phyloP scores from a whole-genome alignment of 2,888 invertebrate species.

The Sepioteuthis lessoniana region DNA sequence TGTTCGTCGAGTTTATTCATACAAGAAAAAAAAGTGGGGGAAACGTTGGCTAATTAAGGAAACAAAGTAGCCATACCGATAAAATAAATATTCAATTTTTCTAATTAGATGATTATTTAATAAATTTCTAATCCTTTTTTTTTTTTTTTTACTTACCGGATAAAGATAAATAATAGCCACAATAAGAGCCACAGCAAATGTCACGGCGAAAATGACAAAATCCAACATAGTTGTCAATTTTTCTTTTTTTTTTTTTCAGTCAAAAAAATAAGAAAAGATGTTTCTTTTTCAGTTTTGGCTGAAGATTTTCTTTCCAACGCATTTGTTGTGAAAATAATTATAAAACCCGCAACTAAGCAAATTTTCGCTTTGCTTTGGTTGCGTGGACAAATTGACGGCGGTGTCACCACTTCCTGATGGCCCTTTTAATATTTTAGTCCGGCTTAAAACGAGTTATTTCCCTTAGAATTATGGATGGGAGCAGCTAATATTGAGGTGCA shows the following conservation, averaged over 20 bases:
- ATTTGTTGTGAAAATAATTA: neutral
- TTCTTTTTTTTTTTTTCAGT: neutral
- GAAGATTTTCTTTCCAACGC: neutral
- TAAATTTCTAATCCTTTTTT: too few relatives aligned
- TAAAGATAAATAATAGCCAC: constrained; percentile 67
- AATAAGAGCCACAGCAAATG: constrained; percentile 64
- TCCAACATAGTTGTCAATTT: constrained; percentile 61
- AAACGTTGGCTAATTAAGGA: too few relatives aligned
- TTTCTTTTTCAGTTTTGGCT: neutral
- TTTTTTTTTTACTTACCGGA: constrained; percentile 61
- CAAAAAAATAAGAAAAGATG: neutral
- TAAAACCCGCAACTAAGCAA: neutral
- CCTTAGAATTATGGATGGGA: neutral
- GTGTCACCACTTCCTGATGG: neutral
- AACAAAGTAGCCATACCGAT: too few relatives aligned
- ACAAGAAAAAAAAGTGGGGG: too few relatives aligned
- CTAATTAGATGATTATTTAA: too few relatives aligned
- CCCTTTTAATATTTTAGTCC: neutral
- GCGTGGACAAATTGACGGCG: neutral
- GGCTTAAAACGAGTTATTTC: neutral
- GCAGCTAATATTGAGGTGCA: neutral
- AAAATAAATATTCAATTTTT: too few relatives aligned
- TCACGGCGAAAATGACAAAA: constrained; percentile 70
- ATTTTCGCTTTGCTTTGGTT: neutral
- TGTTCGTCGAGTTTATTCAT: too few relatives aligned